These are phyloP conservation scores for Mustela nigripes DNA, from an alignment of 2,113 vertebrate genomes.

Conservation along the genomic window DNA sequence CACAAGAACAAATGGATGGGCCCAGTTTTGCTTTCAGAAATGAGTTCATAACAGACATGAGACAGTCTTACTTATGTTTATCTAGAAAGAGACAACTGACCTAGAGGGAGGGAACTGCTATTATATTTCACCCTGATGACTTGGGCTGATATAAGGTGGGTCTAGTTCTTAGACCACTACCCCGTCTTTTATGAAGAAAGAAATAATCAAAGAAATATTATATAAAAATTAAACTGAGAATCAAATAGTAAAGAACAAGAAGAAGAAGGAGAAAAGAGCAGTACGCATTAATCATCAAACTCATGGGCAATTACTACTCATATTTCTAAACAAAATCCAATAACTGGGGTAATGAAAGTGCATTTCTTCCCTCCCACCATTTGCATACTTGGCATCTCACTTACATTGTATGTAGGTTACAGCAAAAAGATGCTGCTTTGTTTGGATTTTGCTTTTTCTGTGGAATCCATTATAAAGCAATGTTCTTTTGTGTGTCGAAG, in stretches of 20 bases:
- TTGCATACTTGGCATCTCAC: conserved; percentile 82
- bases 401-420: conserved; percentile 54
- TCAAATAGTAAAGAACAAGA: not conserved
- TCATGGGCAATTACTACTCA: not conserved
- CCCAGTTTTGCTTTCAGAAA: not conserved
- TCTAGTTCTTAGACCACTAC: not conserved
- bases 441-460: conserved; percentile 78
- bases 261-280: not conserved
- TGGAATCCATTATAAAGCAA: conserved; percentile 56
- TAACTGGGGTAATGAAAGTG: conserved; percentile 39
- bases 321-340: conserved; percentile 53
- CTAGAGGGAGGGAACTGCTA: not conserved
- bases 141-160: not conserved
- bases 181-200: not conserved
- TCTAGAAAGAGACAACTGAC: not conserved
- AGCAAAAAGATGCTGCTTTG: conserved; percentile 72
- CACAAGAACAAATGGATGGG: not conserved
- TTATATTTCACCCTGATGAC: not conserved
- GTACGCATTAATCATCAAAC: not conserved
- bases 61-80: not conserved
- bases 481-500: conserved; percentile 32
- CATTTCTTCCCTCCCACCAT: conserved; percentile 80
- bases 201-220: not conserved
- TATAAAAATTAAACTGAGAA: conserved; percentile 21
- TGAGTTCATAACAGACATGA: not conserved